Conservation (phyloP, 2,113 vertebrate genomes). For the Phoenicopterus ruber region DNA sequence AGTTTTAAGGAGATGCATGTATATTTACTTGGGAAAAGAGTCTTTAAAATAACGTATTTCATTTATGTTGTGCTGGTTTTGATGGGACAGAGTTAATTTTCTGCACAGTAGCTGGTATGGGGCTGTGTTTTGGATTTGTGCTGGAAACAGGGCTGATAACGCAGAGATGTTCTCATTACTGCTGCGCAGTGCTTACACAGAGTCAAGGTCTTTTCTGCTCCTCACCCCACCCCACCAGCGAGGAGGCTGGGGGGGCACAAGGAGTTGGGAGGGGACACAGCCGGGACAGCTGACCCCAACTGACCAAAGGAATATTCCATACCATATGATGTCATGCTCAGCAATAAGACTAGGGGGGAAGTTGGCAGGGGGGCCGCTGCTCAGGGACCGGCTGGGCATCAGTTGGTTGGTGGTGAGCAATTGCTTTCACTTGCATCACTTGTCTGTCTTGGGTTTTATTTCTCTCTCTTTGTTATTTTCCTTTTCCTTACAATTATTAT, state of each 20-base stretch:
- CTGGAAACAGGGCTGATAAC: background rate
- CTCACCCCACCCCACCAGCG: no score
- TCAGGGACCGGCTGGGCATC: background rate
- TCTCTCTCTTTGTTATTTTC: background rate
- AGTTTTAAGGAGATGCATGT: background rate
- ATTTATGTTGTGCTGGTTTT: background rate
- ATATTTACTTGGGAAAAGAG: background rate
- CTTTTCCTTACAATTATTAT: background rate
- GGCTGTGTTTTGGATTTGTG: background rate
- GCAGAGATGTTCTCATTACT: background rate
- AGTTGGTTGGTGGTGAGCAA: accelerated
- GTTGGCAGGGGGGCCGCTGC: accelerated
- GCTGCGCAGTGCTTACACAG: background rate
- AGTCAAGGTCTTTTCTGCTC: background rate
- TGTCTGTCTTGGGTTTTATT: background rate
- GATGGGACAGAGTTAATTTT: background rate
- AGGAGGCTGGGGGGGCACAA: background rate
- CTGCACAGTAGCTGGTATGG: background rate
- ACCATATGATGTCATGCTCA: background rate
- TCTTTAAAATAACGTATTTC: background rate
- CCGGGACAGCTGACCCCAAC: background rate
- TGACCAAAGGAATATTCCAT: background rate
- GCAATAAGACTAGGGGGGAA: background rate
- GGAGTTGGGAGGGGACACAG: background rate
- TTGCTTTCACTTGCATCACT: background rate